phyloP scores from a whole-genome alignment of 2,888 invertebrate genomes.

The Dione juno region DNA sequence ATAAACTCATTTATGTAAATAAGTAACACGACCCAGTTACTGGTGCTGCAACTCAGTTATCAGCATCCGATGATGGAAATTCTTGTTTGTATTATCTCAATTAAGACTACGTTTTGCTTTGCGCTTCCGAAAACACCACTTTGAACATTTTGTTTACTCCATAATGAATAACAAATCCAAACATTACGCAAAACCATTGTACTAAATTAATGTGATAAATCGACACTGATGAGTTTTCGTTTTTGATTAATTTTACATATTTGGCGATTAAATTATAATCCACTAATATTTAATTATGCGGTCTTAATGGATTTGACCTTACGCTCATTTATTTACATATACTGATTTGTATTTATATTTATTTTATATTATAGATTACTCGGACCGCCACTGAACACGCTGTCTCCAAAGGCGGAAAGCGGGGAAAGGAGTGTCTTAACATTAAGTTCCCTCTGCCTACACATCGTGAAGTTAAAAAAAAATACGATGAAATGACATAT shows the following conservation, averaged over 20 bases:
- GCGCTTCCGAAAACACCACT: constrained; percentile 64
- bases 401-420: not conserved
- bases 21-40: constrained; percentile 40
- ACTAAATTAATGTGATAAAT: constrained; percentile 40
- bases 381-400: not conserved
- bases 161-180: constrained; percentile 45
- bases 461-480: too few species aligned
- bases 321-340: constrained; percentile 37
- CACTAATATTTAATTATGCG: constrained; percentile 42
- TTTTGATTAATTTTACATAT: constrained; percentile 41
- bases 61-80: constrained; percentile 66
- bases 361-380: not conserved
- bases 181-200: constrained; percentile 36
- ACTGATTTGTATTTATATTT: constrained; percentile 6
- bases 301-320: constrained; percentile 40
- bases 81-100: constrained; percentile 79
- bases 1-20: constrained; percentile 46
- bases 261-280: constrained; percentile 38
- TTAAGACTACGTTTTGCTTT: constrained; percentile 80
- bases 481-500: too few species aligned
- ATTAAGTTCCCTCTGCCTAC: not conserved
- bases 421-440: not conserved
- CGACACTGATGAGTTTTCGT: constrained; percentile 37
- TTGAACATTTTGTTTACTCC: constrained; percentile 69
- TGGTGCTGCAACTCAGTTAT: constrained; percentile 51